These are phyloP conservation scores for Cnemophilus loriae DNA, from an alignment of 2,113 vertebrate genomes.

Conservation along the genomic window DNA sequence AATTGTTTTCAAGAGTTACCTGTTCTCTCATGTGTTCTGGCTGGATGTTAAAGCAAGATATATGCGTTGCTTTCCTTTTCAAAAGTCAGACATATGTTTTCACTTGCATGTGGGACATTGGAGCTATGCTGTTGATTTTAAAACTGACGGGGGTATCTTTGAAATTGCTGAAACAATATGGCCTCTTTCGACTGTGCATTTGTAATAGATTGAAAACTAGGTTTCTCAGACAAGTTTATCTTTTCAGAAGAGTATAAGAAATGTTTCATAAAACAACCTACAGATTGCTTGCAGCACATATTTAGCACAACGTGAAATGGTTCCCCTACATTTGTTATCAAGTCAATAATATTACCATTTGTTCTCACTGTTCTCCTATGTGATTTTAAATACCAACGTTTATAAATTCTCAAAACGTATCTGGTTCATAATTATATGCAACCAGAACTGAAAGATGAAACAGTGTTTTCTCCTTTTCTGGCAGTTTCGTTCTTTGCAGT, in stretches of 20 bases:
- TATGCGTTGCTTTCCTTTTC: background rate
- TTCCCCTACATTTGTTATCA: background rate
- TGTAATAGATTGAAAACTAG: background rate
- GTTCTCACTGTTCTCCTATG: background rate
- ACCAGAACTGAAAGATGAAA: background rate
- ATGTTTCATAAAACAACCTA: background rate
- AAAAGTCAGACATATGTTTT: background rate
- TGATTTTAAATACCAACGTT: background rate
- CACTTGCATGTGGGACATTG: background rate
- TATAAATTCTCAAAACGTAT: background rate
- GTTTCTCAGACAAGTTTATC: background rate
- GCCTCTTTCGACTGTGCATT: background rate
- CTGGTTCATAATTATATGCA: background rate
- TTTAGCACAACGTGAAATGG: constrained; percentile 19
- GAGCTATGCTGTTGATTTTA: background rate
- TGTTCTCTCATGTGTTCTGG: background rate
- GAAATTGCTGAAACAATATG: background rate
- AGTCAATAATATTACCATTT: background rate
- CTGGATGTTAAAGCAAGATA: background rate
- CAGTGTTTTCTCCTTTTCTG: constrained; percentile 5
- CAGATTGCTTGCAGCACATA: background rate
- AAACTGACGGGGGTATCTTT: background rate
- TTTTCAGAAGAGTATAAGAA: background rate
- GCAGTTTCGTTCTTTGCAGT: background rate
- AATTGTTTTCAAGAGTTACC: constrained; percentile 35